phyloP scores from a whole-genome alignment of 2,113 vertebrate species.

The Atractosteus spatula region DNA sequence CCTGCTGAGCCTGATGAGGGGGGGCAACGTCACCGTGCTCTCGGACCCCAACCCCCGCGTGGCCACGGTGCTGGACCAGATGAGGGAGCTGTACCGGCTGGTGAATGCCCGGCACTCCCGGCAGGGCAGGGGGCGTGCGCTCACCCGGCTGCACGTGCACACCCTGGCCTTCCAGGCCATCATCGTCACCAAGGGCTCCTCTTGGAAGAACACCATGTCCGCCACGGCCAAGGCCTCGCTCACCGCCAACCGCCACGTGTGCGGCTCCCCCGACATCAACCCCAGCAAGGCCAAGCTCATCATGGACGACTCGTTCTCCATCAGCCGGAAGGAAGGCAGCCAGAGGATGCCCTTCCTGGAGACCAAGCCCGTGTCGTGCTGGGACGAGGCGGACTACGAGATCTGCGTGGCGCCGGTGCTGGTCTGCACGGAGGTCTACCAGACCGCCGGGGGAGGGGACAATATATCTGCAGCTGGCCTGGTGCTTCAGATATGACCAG shows the following conservation, averaged over 20 bases:
- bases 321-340: constrained; percentile 69
- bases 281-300: constrained; percentile 73
- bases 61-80: constrained; percentile 77
- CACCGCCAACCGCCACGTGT: constrained; percentile 78
- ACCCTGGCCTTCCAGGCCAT: constrained; percentile 80
- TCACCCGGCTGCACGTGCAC: constrained; percentile 76
- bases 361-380: constrained; percentile 72
- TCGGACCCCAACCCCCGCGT: constrained; percentile 78
- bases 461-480: constrained; percentile 78
- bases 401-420: constrained; percentile 77
- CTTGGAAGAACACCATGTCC: constrained; percentile 82
- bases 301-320: constrained; percentile 78
- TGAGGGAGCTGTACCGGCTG: constrained; percentile 73
- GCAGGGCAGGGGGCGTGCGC: constrained; percentile 33
- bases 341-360: constrained; percentile 68
- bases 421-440: constrained; percentile 79
- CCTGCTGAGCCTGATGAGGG: constrained; percentile 70
- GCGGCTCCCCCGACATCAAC: constrained; percentile 72
- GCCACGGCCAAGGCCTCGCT: constrained; percentile 78
- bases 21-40: constrained; percentile 68
- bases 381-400: constrained; percentile 71
- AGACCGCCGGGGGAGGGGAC: constrained; percentile 78
- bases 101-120: constrained; percentile 53
- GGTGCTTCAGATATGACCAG: constrained; percentile 71
- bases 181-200: constrained; percentile 64